phyloP scores from a whole-genome alignment of 2,113 vertebrate genomes.

The Sorex araneus region DNA sequence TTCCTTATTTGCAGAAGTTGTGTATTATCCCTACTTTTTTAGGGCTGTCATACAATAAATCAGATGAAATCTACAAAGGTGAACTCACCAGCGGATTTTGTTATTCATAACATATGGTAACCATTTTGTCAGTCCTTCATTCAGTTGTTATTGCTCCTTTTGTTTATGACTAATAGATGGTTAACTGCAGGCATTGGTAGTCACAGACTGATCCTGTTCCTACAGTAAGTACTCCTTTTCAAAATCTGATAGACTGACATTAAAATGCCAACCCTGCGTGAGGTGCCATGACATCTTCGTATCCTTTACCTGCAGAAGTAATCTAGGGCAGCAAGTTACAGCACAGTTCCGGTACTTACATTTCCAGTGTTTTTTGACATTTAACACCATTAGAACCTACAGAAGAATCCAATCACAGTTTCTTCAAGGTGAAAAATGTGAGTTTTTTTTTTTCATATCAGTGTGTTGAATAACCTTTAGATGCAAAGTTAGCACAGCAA shows the following conservation, averaged over 20 bases:
- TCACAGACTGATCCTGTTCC: constrained; percentile 16
- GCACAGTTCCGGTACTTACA: constrained; percentile 47
- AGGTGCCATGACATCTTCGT: constrained; percentile 64
- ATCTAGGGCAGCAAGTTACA: constrained; percentile 64
- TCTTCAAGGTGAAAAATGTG: constrained; percentile 82
- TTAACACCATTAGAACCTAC: constrained; percentile 84
- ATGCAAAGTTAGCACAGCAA: constrained; percentile 86
- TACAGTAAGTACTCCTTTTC: constrained; percentile 61
- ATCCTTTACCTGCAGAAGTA: constrained; percentile 70
- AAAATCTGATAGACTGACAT: constrained; percentile 77
- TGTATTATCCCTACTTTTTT: neutral
- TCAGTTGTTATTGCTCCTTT: neutral
- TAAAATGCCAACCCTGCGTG: constrained; percentile 55
- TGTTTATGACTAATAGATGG: neutral
- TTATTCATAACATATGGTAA: too few relatives aligned
- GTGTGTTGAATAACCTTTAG: constrained; percentile 88
- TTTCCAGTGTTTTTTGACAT: constrained; percentile 79
- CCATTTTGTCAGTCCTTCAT: neutral
- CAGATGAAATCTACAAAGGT: neutral
- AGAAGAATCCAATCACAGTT: constrained; percentile 84
- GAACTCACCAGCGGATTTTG: neutral
- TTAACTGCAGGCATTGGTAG: neutral
- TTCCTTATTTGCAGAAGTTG: neutral
- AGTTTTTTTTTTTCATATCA: constrained; percentile 82
- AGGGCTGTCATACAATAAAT: neutral